Base-by-base conservation (phyloP, 2,113 vertebrate species). In the Pterocles orientalis region DNA sequence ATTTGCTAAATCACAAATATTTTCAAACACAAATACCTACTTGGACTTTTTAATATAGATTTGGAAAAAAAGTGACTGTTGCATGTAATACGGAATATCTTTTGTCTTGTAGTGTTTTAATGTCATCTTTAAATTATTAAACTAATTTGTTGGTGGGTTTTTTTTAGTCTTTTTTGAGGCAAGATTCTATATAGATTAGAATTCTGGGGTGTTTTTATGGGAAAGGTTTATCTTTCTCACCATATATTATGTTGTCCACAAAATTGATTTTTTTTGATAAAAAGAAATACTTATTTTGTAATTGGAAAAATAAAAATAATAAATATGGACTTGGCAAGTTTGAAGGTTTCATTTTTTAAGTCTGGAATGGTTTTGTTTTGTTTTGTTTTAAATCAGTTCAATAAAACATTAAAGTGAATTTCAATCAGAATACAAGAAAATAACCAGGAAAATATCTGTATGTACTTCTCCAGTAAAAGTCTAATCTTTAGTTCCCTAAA, bases 201-300 rank as follows among this genome's bases (percentile, higher is more conserved):
- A 28, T 6, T 14, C 4, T 43, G 16, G 3, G 2, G 5, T 17
- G 68, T 50, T 65, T 80, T 39, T 14, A 28, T 23, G 3, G 13
- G 1, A 24, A 47, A 60, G 2, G 1, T 45, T 91, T 66, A 2
- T 56, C 65, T 90, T 15, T 70, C 2, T 76, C 20, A 7, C 2
- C 3, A 24, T 18, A 12, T 23, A 54, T 2, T 41, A 41, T 2
- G 20, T 36, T 53, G 3, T 51, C 4, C 16, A 61, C 3, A 43
- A 51, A 77, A 26, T 21, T 29, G 0, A 0, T 3, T 41, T 41
- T 3, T 48, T 17, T 31, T 11, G 0, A 14, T 14, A 14, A 51
- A 86, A 82, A 31, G 0, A 34, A n/a, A 6, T 5, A 5, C 4
- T 11, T 20, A 21, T 14, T 36, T 69, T 9, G 1, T 51, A 3